Evolutionary conservation across 2,888 invertebrate species (phyloP).

Genomic region (Drosophila bunnanda): DNA sequence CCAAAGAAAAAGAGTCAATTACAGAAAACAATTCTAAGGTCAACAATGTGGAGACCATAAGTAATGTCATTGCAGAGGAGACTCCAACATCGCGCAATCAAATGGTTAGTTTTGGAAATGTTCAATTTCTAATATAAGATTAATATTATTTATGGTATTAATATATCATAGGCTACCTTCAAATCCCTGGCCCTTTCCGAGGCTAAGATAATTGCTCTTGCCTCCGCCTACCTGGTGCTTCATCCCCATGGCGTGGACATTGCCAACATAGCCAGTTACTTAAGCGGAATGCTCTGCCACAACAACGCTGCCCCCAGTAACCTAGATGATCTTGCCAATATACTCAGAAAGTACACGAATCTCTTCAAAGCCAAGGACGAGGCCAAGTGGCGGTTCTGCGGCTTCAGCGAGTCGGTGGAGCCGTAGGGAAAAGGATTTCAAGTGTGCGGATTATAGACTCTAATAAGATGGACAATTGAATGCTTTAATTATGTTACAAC

Average conservation of each 20-base stretch:
- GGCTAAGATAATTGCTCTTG: slow-evolving; percentile 93
- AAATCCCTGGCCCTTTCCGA: slow-evolving; percentile 83
- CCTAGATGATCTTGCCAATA: slow-evolving; percentile 89
- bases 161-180: slow-evolving; percentile 39
- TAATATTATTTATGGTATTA: not conserved
- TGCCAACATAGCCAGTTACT: slow-evolving; percentile 95
- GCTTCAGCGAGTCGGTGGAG: slow-evolving; percentile 68
- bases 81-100: not conserved
- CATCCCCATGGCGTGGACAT: slow-evolving; percentile 97
- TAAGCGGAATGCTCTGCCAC: slow-evolving; percentile 87
- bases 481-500: slow-evolving; percentile 69
- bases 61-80: slow-evolving; percentile 3
- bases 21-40: slow-evolving; percentile 22
- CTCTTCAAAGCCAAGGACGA: slow-evolving; percentile 89
- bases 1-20: slow-evolving; percentile 28
- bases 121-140: no score
- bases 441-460: slow-evolving; percentile 29
- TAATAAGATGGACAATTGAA: slow-evolving; percentile 61
- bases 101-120: slow-evolving; percentile 39
- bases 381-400: slow-evolving; percentile 92
- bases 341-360: slow-evolving; percentile 91
- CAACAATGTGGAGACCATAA: slow-evolving; percentile 6
- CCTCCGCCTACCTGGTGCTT: slow-evolving; percentile 93
- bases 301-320: slow-evolving; percentile 90
- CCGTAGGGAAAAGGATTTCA: slow-evolving; percentile 15